Conservation (phyloP, 2,888 invertebrate genomes). For the Morpho deidamia region DNA sequence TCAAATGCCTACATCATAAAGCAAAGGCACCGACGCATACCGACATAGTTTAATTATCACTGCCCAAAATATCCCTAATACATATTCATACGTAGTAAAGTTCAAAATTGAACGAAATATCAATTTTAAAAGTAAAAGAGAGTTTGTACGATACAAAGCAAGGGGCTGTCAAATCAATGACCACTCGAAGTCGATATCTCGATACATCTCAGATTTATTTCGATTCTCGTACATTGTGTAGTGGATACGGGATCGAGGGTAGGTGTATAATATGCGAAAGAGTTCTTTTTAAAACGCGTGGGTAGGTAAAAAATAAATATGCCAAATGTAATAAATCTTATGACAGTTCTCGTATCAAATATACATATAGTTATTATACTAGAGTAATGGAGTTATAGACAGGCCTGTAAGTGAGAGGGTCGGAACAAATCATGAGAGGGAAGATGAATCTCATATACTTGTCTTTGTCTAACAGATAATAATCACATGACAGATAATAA, state of each 20-base stretch:
- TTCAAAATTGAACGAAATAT: neutral
- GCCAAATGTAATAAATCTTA: no score
- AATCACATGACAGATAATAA: no score
- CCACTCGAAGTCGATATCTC: constrained; percentile 28
- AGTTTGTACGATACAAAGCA: constrained; percentile 18
- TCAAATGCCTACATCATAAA: constrained; percentile 22
- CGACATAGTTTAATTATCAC: constrained; percentile 9
- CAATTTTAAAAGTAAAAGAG: neutral
- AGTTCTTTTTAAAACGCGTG: no score
- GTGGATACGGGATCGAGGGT: constrained; percentile 3
- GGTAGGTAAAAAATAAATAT: no score
- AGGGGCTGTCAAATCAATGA: constrained; percentile 38
- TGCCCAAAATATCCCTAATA: neutral
- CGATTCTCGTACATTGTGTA: constrained; percentile 15
- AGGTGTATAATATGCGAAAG: neutral
- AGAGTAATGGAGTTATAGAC: no score
- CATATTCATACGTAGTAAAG: constrained; percentile 1
- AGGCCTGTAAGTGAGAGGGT: no score
- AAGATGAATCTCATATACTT: no score
- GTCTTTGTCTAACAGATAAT: no score
- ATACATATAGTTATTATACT: no score
- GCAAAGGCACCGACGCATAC: constrained; percentile 28
- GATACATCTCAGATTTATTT: constrained; percentile 29
- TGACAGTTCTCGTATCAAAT: no score
- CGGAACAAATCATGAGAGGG: no score